Conservation (phyloP, 2,797 vertebrate species). For the Acrocephalus scirpaceus region DNA sequence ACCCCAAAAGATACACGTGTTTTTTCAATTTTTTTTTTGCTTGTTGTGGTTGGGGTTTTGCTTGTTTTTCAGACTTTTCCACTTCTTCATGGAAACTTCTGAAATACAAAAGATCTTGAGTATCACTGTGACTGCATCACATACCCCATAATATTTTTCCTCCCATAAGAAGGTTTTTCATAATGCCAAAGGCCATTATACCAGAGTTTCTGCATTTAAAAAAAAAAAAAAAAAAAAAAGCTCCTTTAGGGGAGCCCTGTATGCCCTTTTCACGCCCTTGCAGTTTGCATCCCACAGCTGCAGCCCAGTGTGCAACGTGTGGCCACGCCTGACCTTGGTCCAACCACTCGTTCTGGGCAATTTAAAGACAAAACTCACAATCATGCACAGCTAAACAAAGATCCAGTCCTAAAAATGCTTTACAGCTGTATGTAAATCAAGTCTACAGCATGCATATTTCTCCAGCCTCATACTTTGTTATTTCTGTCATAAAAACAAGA, state of each 20-base stretch:
- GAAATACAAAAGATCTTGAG: no score
- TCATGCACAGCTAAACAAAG: not conserved
- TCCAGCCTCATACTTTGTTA: not conserved
- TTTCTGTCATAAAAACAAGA: not conserved
- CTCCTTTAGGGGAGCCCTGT: not conserved
- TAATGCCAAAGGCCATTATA: not conserved
- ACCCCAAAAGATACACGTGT: not conserved
- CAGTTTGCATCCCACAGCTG: not conserved
- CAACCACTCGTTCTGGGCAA: not conserved
- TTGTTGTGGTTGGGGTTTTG: not conserved
- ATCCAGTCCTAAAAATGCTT: not conserved
- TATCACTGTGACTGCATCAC: not conserved
- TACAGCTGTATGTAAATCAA: conserved; percentile 2
- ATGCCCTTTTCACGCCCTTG: fast-evolving
- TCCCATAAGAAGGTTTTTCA: not conserved
- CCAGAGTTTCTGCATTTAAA: not conserved
- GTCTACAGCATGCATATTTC: not conserved
- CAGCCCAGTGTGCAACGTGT: fast-evolving
- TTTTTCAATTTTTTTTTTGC: not conserved
- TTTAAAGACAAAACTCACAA: not conserved
- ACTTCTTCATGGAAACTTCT: not conserved
- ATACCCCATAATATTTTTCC: not conserved
- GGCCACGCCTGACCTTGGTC: not conserved
- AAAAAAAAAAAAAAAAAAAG: not conserved
- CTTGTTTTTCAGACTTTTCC: not conserved